Percentiles rank a stretch among this genome's conserved stretches.
Evolutionary conservation across 2,113 vertebrate species (phyloP).

Genomic region (Pomatorhinus ruficollis): DNA sequence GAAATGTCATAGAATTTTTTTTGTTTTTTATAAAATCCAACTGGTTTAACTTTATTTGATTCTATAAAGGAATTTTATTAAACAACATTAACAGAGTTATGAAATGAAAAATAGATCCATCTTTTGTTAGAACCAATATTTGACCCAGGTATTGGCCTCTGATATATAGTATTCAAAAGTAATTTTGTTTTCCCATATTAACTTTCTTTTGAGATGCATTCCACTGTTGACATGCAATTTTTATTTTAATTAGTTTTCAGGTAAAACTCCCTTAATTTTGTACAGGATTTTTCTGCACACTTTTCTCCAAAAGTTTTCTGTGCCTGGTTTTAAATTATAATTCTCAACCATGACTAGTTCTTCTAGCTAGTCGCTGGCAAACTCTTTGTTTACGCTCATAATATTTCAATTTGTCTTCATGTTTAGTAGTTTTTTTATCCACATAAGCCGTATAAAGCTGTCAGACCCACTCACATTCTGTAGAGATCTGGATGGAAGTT

Average conservation of each 20-base stretch:
- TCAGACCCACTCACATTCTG: neutral
- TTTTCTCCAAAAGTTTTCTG: neutral
- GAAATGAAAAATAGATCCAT: neutral
- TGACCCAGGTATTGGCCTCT: neutral
- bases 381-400: slow-evolving; percentile 28
- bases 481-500: neutral
- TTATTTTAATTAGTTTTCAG: slow-evolving; percentile 65
- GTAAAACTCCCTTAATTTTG: slow-evolving; percentile 31
- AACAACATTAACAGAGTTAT: neutral
- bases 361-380: slow-evolving; percentile 35
- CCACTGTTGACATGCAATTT: slow-evolving; percentile 29
- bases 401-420: slow-evolving; percentile 42
- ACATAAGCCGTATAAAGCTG: neutral
- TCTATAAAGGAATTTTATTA: neutral
- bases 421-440: slow-evolving; percentile 1
- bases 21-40: neutral
- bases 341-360: neutral
- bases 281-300: neutral
- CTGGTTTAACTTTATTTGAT: neutral
- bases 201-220: slow-evolving; percentile 34
- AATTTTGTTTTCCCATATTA: slow-evolving; percentile 43
- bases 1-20: neutral
- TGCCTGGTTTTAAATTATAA: slow-evolving; percentile 28
- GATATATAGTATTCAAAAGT: neutral
- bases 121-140: slow-evolving; percentile 13